These are phyloP conservation scores for Phymanthus crucifer DNA, from an alignment of 92 coral and sea anemone genomes.

Conservation along the genomic window DNA sequence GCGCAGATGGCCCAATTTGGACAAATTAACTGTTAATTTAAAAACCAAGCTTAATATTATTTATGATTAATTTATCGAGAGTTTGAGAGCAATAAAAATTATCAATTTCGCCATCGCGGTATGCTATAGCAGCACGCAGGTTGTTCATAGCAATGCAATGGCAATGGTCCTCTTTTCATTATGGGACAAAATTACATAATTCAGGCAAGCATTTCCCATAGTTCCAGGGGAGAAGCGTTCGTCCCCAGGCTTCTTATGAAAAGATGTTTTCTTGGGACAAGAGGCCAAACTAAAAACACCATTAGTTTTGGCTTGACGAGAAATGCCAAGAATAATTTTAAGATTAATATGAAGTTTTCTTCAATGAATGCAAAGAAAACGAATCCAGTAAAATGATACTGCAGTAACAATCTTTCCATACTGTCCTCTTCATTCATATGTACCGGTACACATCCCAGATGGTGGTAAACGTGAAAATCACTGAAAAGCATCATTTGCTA, in stretches of 20 bases:
- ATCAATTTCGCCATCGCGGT: neutral
- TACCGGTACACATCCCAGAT: neutral
- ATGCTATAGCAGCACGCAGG: neutral
- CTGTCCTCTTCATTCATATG: neutral
- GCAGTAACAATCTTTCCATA: neutral
- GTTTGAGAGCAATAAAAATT: neutral
- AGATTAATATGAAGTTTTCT: neutral
- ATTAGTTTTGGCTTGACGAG: neutral
- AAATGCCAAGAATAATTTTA: neutral
- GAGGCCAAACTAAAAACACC: neutral
- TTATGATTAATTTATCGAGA: neutral
- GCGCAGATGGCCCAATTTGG: neutral
- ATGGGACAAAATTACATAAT: neutral
- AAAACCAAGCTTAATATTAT: neutral
- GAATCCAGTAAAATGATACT: neutral
- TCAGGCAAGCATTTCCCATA: neutral
- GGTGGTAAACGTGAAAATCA: neutral
- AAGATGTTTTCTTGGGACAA: neutral
- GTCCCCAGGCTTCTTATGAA: neutral
- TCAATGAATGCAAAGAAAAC: neutral
- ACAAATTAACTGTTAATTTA: neutral
- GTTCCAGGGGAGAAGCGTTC: neutral
- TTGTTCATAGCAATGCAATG: neutral
- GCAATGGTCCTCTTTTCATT: neutral
- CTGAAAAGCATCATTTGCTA: neutral